Evolutionary conservation across 2,888 invertebrate species (phyloP).

Genomic region (Tupiocoris notatus): DNA sequence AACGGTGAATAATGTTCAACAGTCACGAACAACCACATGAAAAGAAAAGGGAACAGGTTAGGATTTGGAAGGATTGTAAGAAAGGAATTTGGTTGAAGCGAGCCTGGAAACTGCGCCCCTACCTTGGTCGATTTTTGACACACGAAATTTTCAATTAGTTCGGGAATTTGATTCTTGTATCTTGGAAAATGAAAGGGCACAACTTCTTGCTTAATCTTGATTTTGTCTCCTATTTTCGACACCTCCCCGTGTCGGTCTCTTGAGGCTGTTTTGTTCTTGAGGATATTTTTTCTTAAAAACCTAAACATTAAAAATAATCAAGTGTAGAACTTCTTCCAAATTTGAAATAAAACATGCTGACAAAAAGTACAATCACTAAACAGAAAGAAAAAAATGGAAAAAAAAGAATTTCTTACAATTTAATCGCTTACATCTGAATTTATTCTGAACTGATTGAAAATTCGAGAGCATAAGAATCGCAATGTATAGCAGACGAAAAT

Average conservation of each 20-base stretch:
- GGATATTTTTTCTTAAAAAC: constrained; percentile 31
- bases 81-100: neutral
- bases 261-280: constrained; percentile 25
- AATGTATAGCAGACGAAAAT: neutral
- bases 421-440: too few species aligned
- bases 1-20: too few species aligned
- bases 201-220: constrained; percentile 28
- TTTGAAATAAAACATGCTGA: constrained; percentile 3
- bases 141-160: neutral
- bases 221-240: constrained; percentile 17
- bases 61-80: neutral
- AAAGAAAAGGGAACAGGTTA: neutral
- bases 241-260: constrained; percentile 25
- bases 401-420: too few species aligned
- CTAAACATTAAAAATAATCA: constrained; percentile 29
- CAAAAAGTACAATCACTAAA: neutral
- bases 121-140: constrained; percentile 26
- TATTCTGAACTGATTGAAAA: neutral
- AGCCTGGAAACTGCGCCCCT: constrained; percentile 36
- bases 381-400: neutral
- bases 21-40: neutral
- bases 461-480: too few species aligned
- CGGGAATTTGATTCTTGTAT: constrained; percentile 16
- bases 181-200: constrained; percentile 18
- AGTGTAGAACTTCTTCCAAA: neutral